These are phyloP conservation scores for Melanerpes formicivorus DNA, from an alignment of 2,113 vertebrate species.

Conservation along the genomic window DNA sequence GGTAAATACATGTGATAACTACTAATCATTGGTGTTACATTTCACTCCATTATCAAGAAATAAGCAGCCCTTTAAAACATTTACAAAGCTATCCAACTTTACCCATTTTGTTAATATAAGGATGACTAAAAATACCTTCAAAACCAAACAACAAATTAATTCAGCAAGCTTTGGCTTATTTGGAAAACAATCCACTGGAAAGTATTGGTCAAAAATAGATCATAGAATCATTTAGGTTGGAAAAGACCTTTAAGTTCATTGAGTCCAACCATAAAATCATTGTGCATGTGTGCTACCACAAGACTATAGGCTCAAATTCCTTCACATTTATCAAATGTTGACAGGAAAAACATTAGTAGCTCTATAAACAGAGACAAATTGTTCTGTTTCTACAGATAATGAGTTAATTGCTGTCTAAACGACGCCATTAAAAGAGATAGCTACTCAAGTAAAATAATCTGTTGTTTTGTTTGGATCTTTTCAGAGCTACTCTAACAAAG, in stretches of 20 bases:
- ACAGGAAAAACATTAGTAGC: not conserved
- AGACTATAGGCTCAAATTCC: not conserved
- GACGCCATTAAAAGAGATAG: not conserved
- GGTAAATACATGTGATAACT: not conserved
- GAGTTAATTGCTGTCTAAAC: not conserved
- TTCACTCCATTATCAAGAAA: not conserved
- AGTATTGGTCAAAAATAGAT: not conserved
- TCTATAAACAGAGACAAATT: not conserved
- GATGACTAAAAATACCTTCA: not conserved
- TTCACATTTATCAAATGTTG: not conserved
- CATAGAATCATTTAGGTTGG: not conserved
- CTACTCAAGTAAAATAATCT: not conserved
- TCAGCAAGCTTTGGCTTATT: not conserved
- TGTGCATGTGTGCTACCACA: not conserved
- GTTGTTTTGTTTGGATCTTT: not conserved
- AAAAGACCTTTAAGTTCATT: not conserved
- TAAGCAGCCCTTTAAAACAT: not conserved
- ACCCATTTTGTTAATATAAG: not conserved
- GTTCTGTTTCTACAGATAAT: not conserved
- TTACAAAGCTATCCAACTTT: not conserved
- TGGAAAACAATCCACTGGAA: not conserved
- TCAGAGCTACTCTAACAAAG: not conserved
- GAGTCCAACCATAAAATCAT: not conserved
- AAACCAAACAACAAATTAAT: not conserved
- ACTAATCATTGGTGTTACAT: not conserved